Conservation (phyloP, 2,888 invertebrate species). For the Eremobia ochroleuca region DNA sequence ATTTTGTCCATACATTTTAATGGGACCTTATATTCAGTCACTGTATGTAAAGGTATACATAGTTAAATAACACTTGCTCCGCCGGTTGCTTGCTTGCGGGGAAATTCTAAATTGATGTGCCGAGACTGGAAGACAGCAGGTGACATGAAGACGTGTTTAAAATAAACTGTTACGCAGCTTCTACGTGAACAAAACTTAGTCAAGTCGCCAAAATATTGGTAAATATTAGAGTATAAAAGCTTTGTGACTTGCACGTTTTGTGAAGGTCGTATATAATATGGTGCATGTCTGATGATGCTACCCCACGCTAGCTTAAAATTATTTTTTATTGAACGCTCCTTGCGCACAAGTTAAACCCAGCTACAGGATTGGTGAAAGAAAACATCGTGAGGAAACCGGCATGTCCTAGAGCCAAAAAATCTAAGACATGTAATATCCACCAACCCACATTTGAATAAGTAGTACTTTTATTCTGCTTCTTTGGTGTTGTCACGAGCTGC, state of each 20-base stretch:
- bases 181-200: not conserved
- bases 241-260: not conserved
- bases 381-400: too few relatives aligned
- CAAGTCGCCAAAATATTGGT: conserved; percentile 29
- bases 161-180: conserved; percentile 41
- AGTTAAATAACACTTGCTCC: conserved; percentile 26
- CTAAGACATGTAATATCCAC: too few relatives aligned
- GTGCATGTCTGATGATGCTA: conserved; percentile 34
- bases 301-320: not conserved
- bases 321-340: not conserved
- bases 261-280: conserved; percentile 6
- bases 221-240: conserved; percentile 36
- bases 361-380: too few relatives aligned
- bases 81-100: too few relatives aligned
- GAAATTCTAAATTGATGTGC: conserved; percentile 51
- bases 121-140: conserved; percentile 51
- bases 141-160: conserved; percentile 46
- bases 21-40: conserved; percentile 48
- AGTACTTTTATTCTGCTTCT: not conserved
- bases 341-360: too few relatives aligned
- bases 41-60: conserved; percentile 22
- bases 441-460: not conserved
- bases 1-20: too few relatives aligned
- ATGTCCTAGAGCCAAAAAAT: too few relatives aligned
- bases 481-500: not conserved